Conservation (phyloP, 2,113 vertebrate species). For the Proteles cristata region DNA sequence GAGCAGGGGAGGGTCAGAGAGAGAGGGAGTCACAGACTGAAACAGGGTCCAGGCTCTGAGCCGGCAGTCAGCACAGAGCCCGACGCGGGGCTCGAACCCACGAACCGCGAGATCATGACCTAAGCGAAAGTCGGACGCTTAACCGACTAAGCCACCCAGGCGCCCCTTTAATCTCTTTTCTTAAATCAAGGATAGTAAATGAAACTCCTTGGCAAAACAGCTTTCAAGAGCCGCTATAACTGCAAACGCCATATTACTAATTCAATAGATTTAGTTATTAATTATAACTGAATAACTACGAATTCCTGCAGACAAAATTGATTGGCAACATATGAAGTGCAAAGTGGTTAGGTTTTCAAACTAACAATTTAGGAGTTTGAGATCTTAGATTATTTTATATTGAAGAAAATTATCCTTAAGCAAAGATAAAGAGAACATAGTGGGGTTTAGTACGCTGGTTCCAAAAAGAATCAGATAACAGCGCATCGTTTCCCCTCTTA, state of each 20-base stretch:
- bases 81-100: no score
- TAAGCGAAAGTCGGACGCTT: no score
- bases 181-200: constrained; percentile 73
- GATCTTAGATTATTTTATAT: constrained; percentile 36
- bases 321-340: constrained; percentile 22
- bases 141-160: no score
- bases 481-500: neutral
- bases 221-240: constrained; percentile 68
- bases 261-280: constrained; percentile 53
- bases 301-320: constrained; percentile 50
- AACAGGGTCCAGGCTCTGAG: no score
- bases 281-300: constrained; percentile 53
- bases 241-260: constrained; percentile 52
- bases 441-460: neutral
- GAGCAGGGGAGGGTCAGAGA: no score
- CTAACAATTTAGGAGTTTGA: neutral
- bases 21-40: no score
- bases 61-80: no score
- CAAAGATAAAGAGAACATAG: neutral
- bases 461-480: neutral
- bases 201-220: constrained; percentile 62
- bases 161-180: constrained; percentile 40
- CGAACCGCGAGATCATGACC: no score
- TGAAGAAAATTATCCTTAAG: constrained; percentile 56
- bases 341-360: constrained; percentile 42